Conservation (phyloP, 2,797 vertebrate genomes). For the Chaenodraco wilsoni region DNA sequence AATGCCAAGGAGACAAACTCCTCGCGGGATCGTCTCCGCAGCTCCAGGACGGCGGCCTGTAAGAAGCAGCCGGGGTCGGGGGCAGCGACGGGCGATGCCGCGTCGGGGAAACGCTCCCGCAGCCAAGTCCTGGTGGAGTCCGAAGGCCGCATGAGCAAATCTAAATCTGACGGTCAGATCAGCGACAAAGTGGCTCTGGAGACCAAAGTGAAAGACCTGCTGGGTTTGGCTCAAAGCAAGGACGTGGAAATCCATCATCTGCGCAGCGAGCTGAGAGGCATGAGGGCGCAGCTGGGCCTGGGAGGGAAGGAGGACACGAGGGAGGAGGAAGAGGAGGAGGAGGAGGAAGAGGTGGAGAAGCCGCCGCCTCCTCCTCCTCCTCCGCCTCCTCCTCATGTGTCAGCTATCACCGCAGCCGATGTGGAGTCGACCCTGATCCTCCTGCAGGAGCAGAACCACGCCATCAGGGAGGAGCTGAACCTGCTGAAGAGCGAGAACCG, state of each 20-base stretch:
- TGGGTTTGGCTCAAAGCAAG: constrained; percentile 92
- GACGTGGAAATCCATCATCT: constrained; percentile 94
- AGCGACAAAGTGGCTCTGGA: constrained; percentile 93
- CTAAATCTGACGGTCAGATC: constrained; percentile 94
- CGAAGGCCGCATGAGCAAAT: constrained; percentile 93
- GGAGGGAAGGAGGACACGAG: constrained; percentile 68
- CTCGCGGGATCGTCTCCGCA: constrained; percentile 88
- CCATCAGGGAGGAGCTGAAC: constrained; percentile 94
- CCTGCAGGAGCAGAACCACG: constrained; percentile 93
- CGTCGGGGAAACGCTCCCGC: constrained; percentile 88
- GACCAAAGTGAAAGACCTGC: constrained; percentile 91
- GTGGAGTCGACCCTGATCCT: constrained; percentile 92
- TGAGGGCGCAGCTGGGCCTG: constrained; percentile 91
- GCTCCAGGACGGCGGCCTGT: constrained; percentile 86
- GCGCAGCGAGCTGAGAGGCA: constrained; percentile 90
- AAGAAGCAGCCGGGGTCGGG: constrained; percentile 86
- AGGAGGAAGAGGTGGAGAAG: constrained; percentile 22
- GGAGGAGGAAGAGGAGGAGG: constrained; percentile 38
- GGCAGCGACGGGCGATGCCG: constrained; percentile 57
- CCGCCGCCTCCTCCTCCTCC: constrained; percentile 73
- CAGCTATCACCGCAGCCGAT: constrained; percentile 87
- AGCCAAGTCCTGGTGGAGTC: constrained; percentile 83
- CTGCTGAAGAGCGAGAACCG: constrained; percentile 95
- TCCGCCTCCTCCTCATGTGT: constrained; percentile 72
- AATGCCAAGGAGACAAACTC: constrained; percentile 89